phyloP scores from a whole-genome alignment of 1,140 invertebrate genomes.

The Euwallacea fornicatus region DNA sequence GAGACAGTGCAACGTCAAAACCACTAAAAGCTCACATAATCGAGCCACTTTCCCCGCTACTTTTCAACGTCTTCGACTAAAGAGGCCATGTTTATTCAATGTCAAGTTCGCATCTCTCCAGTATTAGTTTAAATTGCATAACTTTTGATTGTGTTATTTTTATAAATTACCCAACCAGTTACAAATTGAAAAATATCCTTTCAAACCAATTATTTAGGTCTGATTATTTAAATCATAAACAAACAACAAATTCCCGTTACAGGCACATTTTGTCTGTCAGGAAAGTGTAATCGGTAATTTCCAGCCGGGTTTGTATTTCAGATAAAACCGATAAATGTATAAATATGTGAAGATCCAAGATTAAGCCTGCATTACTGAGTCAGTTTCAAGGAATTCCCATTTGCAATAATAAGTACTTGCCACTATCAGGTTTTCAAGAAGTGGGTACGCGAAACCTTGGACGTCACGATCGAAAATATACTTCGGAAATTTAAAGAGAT shows the following conservation, averaged over 20 bases:
- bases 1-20: neutral
- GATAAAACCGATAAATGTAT: neutral
- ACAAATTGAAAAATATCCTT: neutral
- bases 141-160: constrained; percentile 4
- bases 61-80: constrained; percentile 17
- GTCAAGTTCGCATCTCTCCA: constrained; percentile 21
- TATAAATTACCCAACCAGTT: neutral
- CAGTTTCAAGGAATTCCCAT: neutral
- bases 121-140: constrained; percentile 13
- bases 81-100: constrained; percentile 22
- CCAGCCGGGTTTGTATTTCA: neutral
- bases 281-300: neutral
- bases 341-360: neutral
- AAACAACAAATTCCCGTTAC: constrained; percentile 6
- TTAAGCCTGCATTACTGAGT: neutral
- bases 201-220: neutral
- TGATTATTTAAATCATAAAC: neutral
- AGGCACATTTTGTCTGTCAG: neutral
- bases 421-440: neutral
- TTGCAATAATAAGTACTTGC: neutral
- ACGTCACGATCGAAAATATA: no score
- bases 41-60: constrained; percentile 11
- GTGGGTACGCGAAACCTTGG: no score
- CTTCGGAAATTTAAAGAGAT: no score
- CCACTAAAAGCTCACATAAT: constrained; percentile 8